Percentiles rank a stretch among this genome's conserved stretches.
phyloP scores from a whole-genome alignment of 2,797 vertebrate genomes.

The Xerus rutilus region DNA sequence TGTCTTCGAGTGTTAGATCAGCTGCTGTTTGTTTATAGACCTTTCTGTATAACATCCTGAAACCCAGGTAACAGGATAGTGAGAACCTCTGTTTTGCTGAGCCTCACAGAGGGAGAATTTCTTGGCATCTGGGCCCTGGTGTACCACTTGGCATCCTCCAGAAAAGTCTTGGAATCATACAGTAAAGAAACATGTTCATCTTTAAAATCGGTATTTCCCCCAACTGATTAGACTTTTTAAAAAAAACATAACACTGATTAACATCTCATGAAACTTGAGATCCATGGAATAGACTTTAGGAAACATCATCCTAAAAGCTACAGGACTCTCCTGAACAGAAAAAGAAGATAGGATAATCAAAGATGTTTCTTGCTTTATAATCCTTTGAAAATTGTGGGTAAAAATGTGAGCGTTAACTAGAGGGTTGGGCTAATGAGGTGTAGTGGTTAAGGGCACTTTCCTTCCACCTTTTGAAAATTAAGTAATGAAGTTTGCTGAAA shows the following conservation, averaged over 20 bases:
- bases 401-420: neutral
- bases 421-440: neutral
- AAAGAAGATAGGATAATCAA: neutral
- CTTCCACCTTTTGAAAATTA: neutral
- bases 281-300: neutral
- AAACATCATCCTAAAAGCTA: neutral
- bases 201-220: neutral
- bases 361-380: neutral
- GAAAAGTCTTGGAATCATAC: neutral
- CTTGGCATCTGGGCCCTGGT: neutral
- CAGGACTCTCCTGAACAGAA: neutral
- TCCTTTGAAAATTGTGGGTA: slow-evolving; percentile 8
- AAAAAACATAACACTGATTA: neutral
- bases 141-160: neutral
- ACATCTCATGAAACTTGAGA: neutral
- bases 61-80: neutral
- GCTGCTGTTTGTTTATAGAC: neutral
- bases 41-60: neutral
- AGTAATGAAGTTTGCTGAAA: neutral
- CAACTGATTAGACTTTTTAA: neutral
- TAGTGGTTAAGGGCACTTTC: neutral
- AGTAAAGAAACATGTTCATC: neutral
- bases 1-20: neutral
- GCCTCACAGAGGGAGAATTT: neutral
- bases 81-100: neutral